Base-by-base conservation (phyloP, 2,888 invertebrate species). In the Polylopha cassiicola region DNA sequence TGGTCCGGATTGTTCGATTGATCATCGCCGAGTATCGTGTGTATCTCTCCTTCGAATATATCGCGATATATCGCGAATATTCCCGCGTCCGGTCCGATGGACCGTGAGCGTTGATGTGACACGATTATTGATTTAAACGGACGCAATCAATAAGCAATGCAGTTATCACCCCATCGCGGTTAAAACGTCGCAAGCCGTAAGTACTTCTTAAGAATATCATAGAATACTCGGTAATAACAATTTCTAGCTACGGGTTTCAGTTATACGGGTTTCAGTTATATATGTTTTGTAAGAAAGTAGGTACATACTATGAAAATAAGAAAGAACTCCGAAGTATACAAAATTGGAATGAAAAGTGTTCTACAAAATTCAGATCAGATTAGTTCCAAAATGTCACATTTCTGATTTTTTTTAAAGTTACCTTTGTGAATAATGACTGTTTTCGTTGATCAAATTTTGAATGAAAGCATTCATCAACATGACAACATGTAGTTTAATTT, bases 111-210 rank as follows among this genome's bases (percentile, higher is more conserved):
- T 55, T 51, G 55, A 68, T 62, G 61, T 59, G 77, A 78, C 78
- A 72, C 63, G 57, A 65, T 55, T 73, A 75, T 73, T 76, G 73
- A 79, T 76, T 56, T 75, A 76, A 79, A 74, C 73, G 77, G 67
- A 75, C 72, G 65, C 59, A 45, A 79, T 81, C 75, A 76, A 78
- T 81, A 78, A 67, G 69, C 62, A 66, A 22, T 21, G 15, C 44
- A 58, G 59, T 63, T 73, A 67, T 70, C 69, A 61, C 56, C 43
- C 51, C 54, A 61, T 57, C 61, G 39, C 38, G 38, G 54, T 55
- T 56, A 53, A 63, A 38, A 50, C 46, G 60, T 65, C 61, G 61
- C 59, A 54, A 55, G 47, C 53, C 55, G 56, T 62, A 59, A 58
- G 51, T 52, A 39, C 46, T 47, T 43, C 44, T 51, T 44, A n/a